phyloP scores from a whole-genome alignment of 2,113 vertebrate genomes.

The Dipodomys spectabilis region DNA sequence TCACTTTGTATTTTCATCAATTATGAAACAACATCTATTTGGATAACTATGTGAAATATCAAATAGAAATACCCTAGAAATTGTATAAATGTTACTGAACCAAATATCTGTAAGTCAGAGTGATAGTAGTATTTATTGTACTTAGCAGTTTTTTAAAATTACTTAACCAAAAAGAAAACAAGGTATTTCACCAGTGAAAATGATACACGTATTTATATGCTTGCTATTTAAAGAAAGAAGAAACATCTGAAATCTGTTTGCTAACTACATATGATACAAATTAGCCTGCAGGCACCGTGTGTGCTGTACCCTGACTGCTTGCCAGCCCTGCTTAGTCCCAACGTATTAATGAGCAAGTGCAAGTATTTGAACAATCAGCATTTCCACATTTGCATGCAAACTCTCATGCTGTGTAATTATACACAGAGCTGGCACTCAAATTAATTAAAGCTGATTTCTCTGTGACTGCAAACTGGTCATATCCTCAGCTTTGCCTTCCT shows the following conservation, averaged over 20 bases:
- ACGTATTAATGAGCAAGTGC: slow-evolving; percentile 87
- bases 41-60: slow-evolving; percentile 75
- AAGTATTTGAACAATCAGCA: slow-evolving; percentile 91
- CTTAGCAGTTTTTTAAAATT: slow-evolving; percentile 68
- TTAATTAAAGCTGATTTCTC: slow-evolving; percentile 93
- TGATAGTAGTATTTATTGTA: slow-evolving; percentile 44
- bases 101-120: slow-evolving; percentile 47
- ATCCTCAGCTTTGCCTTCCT: slow-evolving; percentile 87
- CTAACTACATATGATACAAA: slow-evolving; percentile 83
- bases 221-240: slow-evolving; percentile 85
- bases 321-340: slow-evolving; percentile 87
- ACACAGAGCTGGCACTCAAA: slow-evolving; percentile 93
- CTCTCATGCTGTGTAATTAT: slow-evolving; percentile 93
- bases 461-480: slow-evolving; percentile 90
- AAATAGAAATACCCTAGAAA: slow-evolving; percentile 65
- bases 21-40: slow-evolving; percentile 66
- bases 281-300: slow-evolving; percentile 81
- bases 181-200: slow-evolving; percentile 82
- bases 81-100: slow-evolving; percentile 59
- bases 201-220: slow-evolving; percentile 75
- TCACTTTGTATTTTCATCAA: slow-evolving; percentile 59
- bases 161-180: slow-evolving; percentile 82
- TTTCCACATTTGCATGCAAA: slow-evolving; percentile 90
- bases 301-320: slow-evolving; percentile 80
- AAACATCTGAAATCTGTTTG: slow-evolving; percentile 86